Base-by-base conservation (phyloP, 2,113 vertebrate species). In the Lepidothrix coronata region DNA sequence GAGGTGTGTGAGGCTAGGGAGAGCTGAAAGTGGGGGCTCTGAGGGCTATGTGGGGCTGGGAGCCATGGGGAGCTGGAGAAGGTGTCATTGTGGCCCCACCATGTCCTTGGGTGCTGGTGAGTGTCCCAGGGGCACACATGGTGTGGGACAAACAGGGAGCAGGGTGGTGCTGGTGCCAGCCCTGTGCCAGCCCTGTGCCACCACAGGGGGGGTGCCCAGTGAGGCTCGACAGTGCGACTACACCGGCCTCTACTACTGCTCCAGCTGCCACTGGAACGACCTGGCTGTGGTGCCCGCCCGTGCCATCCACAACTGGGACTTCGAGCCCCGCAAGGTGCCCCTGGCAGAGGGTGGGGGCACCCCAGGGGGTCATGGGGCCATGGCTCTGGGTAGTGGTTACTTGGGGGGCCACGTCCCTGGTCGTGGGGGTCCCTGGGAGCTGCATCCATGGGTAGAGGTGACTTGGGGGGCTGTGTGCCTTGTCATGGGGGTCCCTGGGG, bases 251-350 rank as follows among this genome's bases (percentile, higher is more conserved):
- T 99, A 99, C 97, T 99, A 99, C 97, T 99, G 99, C 97, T 98
- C 98, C 97, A 99, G 98, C 89, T 99, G 99, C 95, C 99, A 99
- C 97, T 99, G 99, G 99, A 99, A 99, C 1, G 99, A 99, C 97
- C 97, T 98, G 11, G 99, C 99, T 0, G 95, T 99, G 59, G 97
- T 99, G 88, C 99, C 99, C 0, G 99, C 99, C 16, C 98, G 99
- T 0, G 99, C 99, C 86, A 99, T 99, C 88, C 99, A 99, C 98
- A 99, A 99, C 98, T 99, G 99, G 99, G 99, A 99, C 96, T 99
- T 99, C 8, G 99, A 99, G 92, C 98, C 98, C 3, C 98, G 98
- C 84, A 99, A 99, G 99, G 99, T 99, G 97, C 51, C 54, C 66
- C 39, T 8, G 52, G 30, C 11, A 1, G 2, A 17, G 61, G 51